Percentiles rank a stretch among this genome's conserved stretches.
Conservation (phyloP, 2,797 vertebrate species). For the Parotocinclus haroldoi region DNA sequence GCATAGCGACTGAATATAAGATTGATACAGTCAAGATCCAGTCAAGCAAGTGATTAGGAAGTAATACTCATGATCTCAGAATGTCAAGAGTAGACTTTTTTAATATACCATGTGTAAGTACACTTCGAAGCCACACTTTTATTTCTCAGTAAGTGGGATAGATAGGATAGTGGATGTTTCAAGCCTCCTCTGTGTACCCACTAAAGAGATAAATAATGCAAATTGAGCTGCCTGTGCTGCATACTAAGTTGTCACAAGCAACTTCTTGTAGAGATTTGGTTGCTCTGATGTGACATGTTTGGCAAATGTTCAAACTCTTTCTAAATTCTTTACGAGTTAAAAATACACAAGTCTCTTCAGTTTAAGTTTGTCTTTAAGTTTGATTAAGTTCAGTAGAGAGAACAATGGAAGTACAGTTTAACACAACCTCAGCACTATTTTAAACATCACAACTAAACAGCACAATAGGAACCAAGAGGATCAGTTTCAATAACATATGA, state of each 20-base stretch:
- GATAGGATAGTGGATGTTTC: slow-evolving; percentile 62
- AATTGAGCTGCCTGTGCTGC: slow-evolving; percentile 58
- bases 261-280: slow-evolving; percentile 50
- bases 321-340: slow-evolving; percentile 52
- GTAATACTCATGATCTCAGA: slow-evolving; percentile 40
- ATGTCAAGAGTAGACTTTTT: slow-evolving; percentile 42
- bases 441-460: too few species aligned
- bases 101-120: slow-evolving; percentile 57
- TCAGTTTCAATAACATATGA: too few species aligned
- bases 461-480: too few species aligned
- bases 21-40: slow-evolving; percentile 38
- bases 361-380: slow-evolving; percentile 37
- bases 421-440: too few species aligned
- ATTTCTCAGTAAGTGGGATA: slow-evolving; percentile 63
- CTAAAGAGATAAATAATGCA: slow-evolving; percentile 71
- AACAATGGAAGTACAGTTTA: too few species aligned
- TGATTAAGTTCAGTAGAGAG: too few species aligned
- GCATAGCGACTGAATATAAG: slow-evolving; percentile 30
- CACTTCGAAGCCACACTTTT: slow-evolving; percentile 54
- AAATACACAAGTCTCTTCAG: slow-evolving; percentile 25
- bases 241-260: slow-evolving; percentile 63
- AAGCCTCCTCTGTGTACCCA: slow-evolving; percentile 54
- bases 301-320: slow-evolving; percentile 53
- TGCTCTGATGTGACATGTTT: slow-evolving; percentile 55
- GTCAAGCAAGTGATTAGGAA: slow-evolving; percentile 44